These are phyloP conservation scores for Microctonus brassicae DNA, from an alignment of 2,888 invertebrate species.

Conservation along the genomic window DNA sequence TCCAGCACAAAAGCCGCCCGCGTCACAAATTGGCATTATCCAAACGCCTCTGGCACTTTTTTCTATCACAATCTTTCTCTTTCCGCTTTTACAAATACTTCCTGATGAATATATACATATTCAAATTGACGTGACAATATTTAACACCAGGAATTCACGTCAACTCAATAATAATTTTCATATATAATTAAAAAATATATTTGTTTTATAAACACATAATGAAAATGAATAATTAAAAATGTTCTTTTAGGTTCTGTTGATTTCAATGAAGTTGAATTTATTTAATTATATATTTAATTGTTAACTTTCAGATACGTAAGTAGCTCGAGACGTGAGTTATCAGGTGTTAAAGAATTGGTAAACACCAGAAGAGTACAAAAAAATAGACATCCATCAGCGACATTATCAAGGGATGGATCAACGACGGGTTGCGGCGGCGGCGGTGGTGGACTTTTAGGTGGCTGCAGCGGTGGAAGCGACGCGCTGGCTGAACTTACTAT, in stretches of 20 bases:
- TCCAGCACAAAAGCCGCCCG: conserved; percentile 28
- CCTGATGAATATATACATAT: neutral
- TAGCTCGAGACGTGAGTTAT: conserved; percentile 61
- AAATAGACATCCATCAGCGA: conserved; percentile 54
- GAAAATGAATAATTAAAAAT: neutral
- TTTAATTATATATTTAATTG: neutral
- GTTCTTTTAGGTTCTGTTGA: neutral
- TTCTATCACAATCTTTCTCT: neutral
- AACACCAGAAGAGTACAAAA: conserved; percentile 62
- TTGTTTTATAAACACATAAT: neutral
- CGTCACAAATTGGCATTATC: conserved; percentile 34
- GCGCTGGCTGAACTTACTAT: conserved; percentile 66
- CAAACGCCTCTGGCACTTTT: conserved; percentile 25
- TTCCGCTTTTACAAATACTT: neutral
- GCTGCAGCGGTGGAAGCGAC: conserved; percentile 65
- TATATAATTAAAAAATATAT: neutral
- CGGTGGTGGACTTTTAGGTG: conserved; percentile 58
- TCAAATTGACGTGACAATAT: neutral
- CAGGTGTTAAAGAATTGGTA: conserved; percentile 64
- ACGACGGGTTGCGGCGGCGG: conserved; percentile 43
- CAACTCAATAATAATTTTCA: neutral
- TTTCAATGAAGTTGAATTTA: neutral
- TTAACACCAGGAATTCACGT: conserved; percentile 19
- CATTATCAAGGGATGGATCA: conserved; percentile 59
- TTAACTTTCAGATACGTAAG: conserved; percentile 56